Evolutionary conservation across 2,113 vertebrate genomes (phyloP), one percentile per base, ranked within the genome.

Genomic region (Tenrec ecaudatus): DNA sequence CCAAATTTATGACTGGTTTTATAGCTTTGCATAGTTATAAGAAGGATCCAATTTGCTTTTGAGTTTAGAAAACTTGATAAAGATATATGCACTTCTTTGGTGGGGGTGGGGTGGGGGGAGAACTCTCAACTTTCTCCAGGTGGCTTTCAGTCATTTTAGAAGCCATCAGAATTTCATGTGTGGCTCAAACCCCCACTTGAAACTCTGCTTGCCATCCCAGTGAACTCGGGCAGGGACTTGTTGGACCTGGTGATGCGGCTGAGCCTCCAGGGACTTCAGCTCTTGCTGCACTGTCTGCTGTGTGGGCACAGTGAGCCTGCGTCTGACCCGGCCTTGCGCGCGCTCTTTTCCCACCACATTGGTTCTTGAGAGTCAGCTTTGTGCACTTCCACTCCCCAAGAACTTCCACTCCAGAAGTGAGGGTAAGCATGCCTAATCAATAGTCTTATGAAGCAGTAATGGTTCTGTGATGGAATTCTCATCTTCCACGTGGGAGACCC

Each of bases 131-230:
- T 98, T 92, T 98, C 98, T 98, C 95, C 97, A 99, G 99, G 98
- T 98, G 98, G 98, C 97, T 98, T 95, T 96, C 98, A 66, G 76
- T 97, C 97, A 98, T 96, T 93, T 96, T 98, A 98, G 95, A 97
- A 99, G 99, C 96, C 98, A 98, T 6, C 98, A 97, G 89, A 97
- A 97, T 97, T 98, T 99, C 98, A 98, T 99, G 97, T 98, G 98
- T 96, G 96, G 98, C 97, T 97, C 98, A 97, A 98, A 97, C 97
- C 97, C 97, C 92, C 98, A 98, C 95, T 98, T 98, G 97, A 98
- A 95, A 98, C 94, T 98, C 89, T 97, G 98, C 12, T 94, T 95
- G 94, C 95, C 97, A 96, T 86, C 97, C 97, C 96, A 92, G 9
- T 95, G 98, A 94, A 80, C 96, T 98, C 73, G 97, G 97, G n/a